phyloP scores from a whole-genome alignment of 1,140 invertebrate genomes.

The Temnothorax longispinosus region DNA sequence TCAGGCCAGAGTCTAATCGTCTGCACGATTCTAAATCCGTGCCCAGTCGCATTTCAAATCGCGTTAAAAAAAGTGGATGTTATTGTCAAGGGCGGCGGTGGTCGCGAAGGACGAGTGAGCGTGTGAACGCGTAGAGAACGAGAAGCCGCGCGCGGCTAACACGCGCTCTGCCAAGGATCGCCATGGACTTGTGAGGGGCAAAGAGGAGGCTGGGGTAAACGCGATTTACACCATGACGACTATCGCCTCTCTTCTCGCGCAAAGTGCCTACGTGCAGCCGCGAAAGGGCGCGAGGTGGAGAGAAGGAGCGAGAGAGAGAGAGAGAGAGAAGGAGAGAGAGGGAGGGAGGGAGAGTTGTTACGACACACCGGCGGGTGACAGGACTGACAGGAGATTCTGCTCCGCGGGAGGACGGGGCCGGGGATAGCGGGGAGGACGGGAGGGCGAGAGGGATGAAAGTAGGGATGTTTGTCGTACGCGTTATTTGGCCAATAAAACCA shows the following conservation, averaged over 20 bases:
- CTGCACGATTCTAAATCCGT: not conserved
- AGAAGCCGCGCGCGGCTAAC: constrained; percentile 41
- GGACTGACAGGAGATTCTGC: constrained; percentile 62
- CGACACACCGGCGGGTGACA: constrained; percentile 68
- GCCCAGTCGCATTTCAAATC: not conserved
- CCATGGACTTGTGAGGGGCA: constrained; percentile 71
- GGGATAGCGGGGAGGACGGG: not conserved
- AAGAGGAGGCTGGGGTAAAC: constrained; percentile 75
- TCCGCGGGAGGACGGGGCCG: constrained; percentile 7
- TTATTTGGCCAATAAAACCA: constrained; percentile 85
- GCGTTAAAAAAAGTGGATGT: not conserved
- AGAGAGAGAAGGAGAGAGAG: not conserved
- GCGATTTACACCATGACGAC: constrained; percentile 83
- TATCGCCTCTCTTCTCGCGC: constrained; percentile 73
- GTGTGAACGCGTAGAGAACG: not conserved
- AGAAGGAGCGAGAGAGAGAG: not conserved
- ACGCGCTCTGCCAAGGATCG: constrained; percentile 71
- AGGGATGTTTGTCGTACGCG: constrained; percentile 83
- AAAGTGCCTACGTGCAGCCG: constrained; percentile 63
- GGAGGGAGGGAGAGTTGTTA: constrained; percentile 59
- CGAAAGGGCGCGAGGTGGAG: constrained; percentile 34
- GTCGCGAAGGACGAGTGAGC: not conserved
- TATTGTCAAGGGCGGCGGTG: not conserved
- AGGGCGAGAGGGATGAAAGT: constrained; percentile 44
- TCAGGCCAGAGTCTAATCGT: not conserved